phyloP scores from a whole-genome alignment of 2,888 invertebrate species.

The Syrphus vitripennis region DNA sequence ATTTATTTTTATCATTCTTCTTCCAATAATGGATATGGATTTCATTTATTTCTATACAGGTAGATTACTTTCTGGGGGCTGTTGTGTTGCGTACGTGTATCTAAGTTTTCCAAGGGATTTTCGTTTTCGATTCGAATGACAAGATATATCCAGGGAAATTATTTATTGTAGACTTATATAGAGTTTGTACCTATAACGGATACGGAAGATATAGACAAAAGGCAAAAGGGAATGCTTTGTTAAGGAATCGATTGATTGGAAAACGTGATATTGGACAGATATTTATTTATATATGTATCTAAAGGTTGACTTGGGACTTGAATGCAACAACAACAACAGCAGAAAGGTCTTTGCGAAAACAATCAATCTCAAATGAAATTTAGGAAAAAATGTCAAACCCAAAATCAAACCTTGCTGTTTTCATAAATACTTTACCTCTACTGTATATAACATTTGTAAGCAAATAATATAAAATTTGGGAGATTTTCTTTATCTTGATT shows the following conservation, averaged over 20 bases:
- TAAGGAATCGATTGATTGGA: background rate
- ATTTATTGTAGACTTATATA: background rate
- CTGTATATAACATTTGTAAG: no score
- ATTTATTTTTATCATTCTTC: slow-evolving; percentile 34
- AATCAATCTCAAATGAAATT: background rate
- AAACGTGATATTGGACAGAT: background rate
- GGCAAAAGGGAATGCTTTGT: background rate
- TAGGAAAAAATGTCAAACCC: background rate
- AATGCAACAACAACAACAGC: no score
- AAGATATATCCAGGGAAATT: background rate
- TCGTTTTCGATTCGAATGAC: background rate
- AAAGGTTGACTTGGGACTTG: no score
- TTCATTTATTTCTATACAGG: slow-evolving; percentile 22
- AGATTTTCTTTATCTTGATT: no score
- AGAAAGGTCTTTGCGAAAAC: background rate
- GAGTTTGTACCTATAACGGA: no score
- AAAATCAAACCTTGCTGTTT: no score
- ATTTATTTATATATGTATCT: no score
- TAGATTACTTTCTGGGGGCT: background rate
- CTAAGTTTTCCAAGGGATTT: background rate
- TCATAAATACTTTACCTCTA: no score
- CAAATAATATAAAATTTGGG: no score
- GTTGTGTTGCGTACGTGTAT: background rate
- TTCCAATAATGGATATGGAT: slow-evolving; percentile 39
- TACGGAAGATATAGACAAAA: background rate